phyloP scores from a whole-genome alignment of 2,113 vertebrate species.

The Lagopus leucura region DNA sequence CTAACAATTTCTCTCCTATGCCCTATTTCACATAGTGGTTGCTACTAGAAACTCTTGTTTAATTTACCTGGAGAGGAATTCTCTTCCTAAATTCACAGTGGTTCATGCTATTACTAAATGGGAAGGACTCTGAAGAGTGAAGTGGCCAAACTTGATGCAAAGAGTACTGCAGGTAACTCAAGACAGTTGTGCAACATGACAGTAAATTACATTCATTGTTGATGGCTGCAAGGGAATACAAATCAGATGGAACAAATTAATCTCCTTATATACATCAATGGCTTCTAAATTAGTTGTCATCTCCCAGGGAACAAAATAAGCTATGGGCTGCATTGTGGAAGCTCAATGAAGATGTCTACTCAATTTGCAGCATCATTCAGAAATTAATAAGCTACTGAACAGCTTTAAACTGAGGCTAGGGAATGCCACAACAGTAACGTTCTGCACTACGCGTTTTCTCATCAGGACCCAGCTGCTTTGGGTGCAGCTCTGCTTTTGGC shows the following conservation, averaged over 20 bases:
- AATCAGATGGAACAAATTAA: conserved; percentile 73
- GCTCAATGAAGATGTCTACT: conserved; percentile 63
- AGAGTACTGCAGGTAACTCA: conserved; percentile 40
- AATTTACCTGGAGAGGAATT: not conserved
- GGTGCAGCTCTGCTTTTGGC: not conserved
- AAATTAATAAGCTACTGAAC: conserved; percentile 58
- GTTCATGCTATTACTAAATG: conserved; percentile 12
- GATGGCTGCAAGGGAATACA: conserved; percentile 61
- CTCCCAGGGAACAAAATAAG: conserved; percentile 24
- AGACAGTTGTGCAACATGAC: conserved; percentile 64
- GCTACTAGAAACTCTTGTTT: not conserved
- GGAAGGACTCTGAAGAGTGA: conserved; percentile 55
- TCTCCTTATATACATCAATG: conserved; percentile 60
- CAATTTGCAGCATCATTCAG: conserved; percentile 40
- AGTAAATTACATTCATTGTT: conserved; percentile 71
- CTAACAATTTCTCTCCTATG: not conserved
- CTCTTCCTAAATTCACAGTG: not conserved
- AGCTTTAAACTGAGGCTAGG: conserved; percentile 41
- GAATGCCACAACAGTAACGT: not conserved
- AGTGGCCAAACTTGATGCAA: conserved; percentile 57
- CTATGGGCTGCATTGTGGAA: conserved; percentile 36
- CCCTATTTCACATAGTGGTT: not conserved
- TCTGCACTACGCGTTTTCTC: not conserved
- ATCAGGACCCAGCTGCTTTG: not conserved
- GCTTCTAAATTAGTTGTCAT: conserved; percentile 72